Base-by-base conservation (phyloP, 2,888 invertebrate genomes). In the Deilephila elpenor region DNA sequence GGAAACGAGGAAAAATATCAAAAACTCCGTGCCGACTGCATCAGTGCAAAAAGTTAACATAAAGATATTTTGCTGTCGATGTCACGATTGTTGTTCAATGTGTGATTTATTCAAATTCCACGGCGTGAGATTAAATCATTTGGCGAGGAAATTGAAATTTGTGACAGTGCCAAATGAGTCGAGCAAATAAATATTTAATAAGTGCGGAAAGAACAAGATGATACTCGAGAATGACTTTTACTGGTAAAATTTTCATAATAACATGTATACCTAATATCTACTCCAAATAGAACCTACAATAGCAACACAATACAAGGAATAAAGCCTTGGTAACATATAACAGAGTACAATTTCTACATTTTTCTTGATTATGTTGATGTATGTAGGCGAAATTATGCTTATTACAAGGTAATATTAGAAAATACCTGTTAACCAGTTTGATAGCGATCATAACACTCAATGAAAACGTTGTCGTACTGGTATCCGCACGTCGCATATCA, bases 1-100 rank as follows among this genome's bases (percentile, higher is more conserved):
- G 25, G 19, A 44, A 61, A 72, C 20, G n/a, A 64, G 64, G 56
- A 56, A 72, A 72, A 72, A 20, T 19, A 61, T 51, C 59, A 67
- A 37, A 25, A 37, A 37, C 56, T 59, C 51, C 64, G 37, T 19
- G 72, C 37, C 32, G 59, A 37, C 72, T 37, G 64, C 62, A 62
- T 11, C 44, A 34, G n/a, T n/a, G 62, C 20, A 72, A 72, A 72
- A 72, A 56, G 32, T 34, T 32, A 51, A 53, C 37, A 37, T 11
- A 56, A 67, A 72, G 53, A 25, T 53, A 62, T 32, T 51, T 11
- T 19, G 34, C 25, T 17, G 53, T 25, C 67, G 67, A 37, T 71
- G 37, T 29, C 20, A n/a, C 25, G 32, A 32, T 64, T 3, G 20
- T 59, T 53, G 25, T 59, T 37, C 37, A 37, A 72, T 34, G 20